A percentile compares a stretch with the other conserved stretches of the same genome.
Conservation (phyloP, 1,140 invertebrate genomes). For the Lordiphosa collinella region DNA sequence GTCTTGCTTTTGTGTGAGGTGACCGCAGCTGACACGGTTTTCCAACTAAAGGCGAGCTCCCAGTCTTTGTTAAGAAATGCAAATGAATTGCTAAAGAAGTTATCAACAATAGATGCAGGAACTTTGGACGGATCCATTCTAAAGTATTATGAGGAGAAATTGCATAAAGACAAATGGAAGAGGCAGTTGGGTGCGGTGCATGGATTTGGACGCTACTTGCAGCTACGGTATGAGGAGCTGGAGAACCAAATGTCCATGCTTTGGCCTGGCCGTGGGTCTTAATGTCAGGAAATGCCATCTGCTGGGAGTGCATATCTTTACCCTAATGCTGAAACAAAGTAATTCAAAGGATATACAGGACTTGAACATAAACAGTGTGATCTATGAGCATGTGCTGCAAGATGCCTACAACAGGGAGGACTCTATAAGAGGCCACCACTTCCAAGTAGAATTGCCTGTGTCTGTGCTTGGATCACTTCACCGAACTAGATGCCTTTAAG, state of each 20-base stretch:
- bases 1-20: slow-evolving; percentile 51
- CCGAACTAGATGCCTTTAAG: slow-evolving; percentile 39
- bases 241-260: slow-evolving; percentile 34
- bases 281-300: slow-evolving; percentile 52
- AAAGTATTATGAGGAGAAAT: slow-evolving; percentile 42
- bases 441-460: slow-evolving; percentile 52
- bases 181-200: slow-evolving; percentile 50
- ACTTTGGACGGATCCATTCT: slow-evolving; percentile 22
- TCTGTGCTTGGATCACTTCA: slow-evolving; percentile 53
- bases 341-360: slow-evolving; percentile 35
- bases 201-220: slow-evolving; percentile 38
- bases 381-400: slow-evolving; percentile 50
- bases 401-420: slow-evolving; percentile 56
- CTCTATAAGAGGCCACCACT: slow-evolving; percentile 19
- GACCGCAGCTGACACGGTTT: slow-evolving; percentile 36
- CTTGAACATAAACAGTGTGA: slow-evolving; percentile 51
- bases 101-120: not conserved
- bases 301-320: slow-evolving; percentile 46
- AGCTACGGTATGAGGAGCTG: slow-evolving; percentile 20
- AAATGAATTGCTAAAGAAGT: slow-evolving; percentile 22
- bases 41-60: slow-evolving; percentile 10
- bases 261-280: slow-evolving; percentile 45
- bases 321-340: slow-evolving; percentile 31
- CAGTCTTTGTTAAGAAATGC: slow-evolving; percentile 31
- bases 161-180: slow-evolving; percentile 52